Percentiles rank a stretch among this genome's conserved stretches.
These are phyloP conservation scores for Poeciliopsis retropinna DNA, from an alignment of 2,113 vertebrate species.

Conservation along the genomic window DNA sequence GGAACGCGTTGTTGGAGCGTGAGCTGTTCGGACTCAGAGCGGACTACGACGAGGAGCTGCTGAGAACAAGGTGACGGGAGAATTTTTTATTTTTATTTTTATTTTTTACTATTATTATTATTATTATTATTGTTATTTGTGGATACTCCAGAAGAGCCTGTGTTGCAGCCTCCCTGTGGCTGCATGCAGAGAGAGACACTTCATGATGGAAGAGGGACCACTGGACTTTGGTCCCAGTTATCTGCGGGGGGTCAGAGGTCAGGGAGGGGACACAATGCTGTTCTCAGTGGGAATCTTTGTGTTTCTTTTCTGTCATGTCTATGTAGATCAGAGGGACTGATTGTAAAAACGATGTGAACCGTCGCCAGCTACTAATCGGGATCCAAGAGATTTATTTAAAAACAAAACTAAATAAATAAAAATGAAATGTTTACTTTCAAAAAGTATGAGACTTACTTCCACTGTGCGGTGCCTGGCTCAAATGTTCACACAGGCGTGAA, in stretches of 20 bases:
- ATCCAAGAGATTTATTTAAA: slow-evolving; percentile 22
- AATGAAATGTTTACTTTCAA: background rate
- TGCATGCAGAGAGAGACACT: slow-evolving; percentile 53
- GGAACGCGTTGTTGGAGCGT: slow-evolving; percentile 56
- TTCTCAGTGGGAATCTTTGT: slow-evolving; percentile 24
- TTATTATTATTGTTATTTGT: slow-evolving; percentile 38
- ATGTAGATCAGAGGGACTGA: slow-evolving; percentile 13
- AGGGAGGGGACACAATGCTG: slow-evolving; percentile 7
- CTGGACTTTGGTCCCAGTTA: slow-evolving; percentile 34
- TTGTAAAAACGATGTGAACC: slow-evolving; percentile 24
- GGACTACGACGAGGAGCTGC: slow-evolving; percentile 31
- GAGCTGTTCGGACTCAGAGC: slow-evolving; percentile 33
- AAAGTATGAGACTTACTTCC: background rate
- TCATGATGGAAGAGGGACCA: slow-evolving; percentile 50
- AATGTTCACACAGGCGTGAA: background rate
- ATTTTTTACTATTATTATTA: background rate
- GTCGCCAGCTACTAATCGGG: slow-evolving; percentile 11
- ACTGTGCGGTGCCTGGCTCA: background rate
- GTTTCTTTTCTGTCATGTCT: slow-evolving; percentile 6
- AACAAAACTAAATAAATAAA: background rate
- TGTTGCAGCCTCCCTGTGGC: slow-evolving; percentile 27
- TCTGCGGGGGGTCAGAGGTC: background rate
- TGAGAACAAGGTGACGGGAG: slow-evolving; percentile 52
- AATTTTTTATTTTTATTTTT: slow-evolving; percentile 18
- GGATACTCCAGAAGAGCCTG: slow-evolving; percentile 46